These are phyloP conservation scores for Motacilla alba DNA, from an alignment of 2,113 vertebrate species.

Conservation along the genomic window DNA sequence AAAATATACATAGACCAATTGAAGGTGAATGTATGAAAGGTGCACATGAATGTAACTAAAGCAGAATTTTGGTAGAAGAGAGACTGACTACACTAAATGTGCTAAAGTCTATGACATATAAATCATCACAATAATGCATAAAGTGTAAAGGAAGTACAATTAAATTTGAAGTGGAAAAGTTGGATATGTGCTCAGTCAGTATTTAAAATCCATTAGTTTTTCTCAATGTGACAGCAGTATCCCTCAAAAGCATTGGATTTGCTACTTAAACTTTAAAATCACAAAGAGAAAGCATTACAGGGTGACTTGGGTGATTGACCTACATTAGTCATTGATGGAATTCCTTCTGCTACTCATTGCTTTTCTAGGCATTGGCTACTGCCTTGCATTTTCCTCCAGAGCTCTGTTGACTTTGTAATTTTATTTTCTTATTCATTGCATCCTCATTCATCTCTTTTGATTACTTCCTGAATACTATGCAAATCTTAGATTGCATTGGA, in stretches of 20 bases:
- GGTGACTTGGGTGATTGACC: not conserved
- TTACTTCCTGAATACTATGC: not conserved
- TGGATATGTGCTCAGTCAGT: not conserved
- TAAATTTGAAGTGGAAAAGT: slow-evolving; percentile 11
- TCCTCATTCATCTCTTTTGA: not conserved
- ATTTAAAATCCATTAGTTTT: slow-evolving; percentile 32
- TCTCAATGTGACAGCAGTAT: not conserved
- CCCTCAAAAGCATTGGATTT: slow-evolving; percentile 25
- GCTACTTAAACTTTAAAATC: slow-evolving; percentile 7
- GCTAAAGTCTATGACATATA: not conserved
- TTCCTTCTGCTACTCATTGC: not conserved
- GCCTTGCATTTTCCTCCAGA: not conserved
- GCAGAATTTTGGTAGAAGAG: not conserved
- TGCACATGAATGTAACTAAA: not conserved
- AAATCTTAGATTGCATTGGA: not conserved
- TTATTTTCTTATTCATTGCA: not conserved
- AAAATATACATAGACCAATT: not conserved
- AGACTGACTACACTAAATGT: not conserved
- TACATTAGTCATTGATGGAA: slow-evolving; percentile 8
- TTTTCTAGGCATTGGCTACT: not conserved
- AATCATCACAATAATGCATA: not conserved
- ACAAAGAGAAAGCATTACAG: not conserved
- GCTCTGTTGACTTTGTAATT: not conserved
- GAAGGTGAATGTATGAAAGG: not conserved
- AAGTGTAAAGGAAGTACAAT: slow-evolving; percentile 1